phyloP scores from a whole-genome alignment of 2,113 vertebrate species.

The Anguilla rostrata region DNA sequence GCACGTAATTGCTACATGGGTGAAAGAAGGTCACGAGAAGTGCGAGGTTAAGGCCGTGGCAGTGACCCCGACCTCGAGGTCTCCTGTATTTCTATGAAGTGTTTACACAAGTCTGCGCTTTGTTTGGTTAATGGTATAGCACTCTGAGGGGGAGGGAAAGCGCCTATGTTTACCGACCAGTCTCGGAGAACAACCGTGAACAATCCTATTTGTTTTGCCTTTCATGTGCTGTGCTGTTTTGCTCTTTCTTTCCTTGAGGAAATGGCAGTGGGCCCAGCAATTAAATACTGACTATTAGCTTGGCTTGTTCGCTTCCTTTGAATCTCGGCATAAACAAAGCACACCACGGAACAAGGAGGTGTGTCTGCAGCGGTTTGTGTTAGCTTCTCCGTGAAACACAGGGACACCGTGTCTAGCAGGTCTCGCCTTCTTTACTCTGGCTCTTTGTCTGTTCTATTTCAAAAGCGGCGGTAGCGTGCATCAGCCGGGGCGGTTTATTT shows the following conservation, averaged over 20 bases:
- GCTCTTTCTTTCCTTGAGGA: neutral
- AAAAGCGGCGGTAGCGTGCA: neutral
- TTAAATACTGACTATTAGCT: neutral
- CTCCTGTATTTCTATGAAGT: neutral
- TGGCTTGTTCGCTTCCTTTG: constrained; percentile 3
- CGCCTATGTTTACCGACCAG: neutral
- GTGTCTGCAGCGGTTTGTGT: neutral
- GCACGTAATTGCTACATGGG: too few relatives aligned
- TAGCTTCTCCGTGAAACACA: neutral
- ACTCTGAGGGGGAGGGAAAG: neutral
- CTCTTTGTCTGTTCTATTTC: neutral
- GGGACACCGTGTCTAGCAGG: neutral
- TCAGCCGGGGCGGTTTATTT: neutral
- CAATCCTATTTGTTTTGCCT: neutral
- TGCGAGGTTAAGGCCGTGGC: too few relatives aligned
- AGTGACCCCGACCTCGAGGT: too few relatives aligned
- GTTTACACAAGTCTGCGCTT: neutral
- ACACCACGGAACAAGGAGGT: neutral
- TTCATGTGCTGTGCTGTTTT: neutral
- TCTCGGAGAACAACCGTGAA: neutral
- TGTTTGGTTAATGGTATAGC: neutral
- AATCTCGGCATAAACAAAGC: constrained; percentile 20
- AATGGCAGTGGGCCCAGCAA: neutral
- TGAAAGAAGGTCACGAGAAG: too few relatives aligned
- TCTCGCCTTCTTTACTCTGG: neutral